Base-by-base conservation (phyloP, 2,888 invertebrate genomes). In the Agrenia bidenticulata region DNA sequence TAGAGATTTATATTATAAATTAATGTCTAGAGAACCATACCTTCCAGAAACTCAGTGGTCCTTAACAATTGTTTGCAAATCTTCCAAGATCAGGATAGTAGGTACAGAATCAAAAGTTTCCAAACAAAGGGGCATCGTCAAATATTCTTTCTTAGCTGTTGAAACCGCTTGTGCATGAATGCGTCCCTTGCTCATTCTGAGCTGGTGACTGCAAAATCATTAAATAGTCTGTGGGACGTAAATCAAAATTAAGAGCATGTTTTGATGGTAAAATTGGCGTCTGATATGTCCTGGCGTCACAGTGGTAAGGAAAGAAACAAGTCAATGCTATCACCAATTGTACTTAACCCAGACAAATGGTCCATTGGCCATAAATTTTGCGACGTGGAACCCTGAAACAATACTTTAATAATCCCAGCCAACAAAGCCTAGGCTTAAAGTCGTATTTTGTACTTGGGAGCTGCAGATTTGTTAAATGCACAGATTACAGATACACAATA, bases 231-330 rank as follows among this genome's bases (percentile, higher is more conserved):
- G 58, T 53, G 32, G 50, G 37, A 55, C 64, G 61, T 64, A 64
- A 60, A 60, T 64, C 64, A 64, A 64, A 64, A 64, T 64, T 60
- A 60, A 61, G 64, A 61, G 58, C 45, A 27, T 49, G 27, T 64
- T 64, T 53, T 60, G 61, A 59, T 60, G 61, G 64, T 42, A 64
- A 62, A 64, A 55, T 64, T 61, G 60, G 64, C 60, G 58, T 58
- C 58, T 19, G n/a, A 58, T 32, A 32, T 58, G 42, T 57, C 55
- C 64, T 53, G 64, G 64, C 58, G 64, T 64, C 64, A 59, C 59
- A 59, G 51, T 51, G 61, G 24, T 37, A 50, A 50, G 15, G 15
- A n/a, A 45, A 15, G 45, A 32, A 32, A 32, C 4, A 32, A 32
- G 32, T 32, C 45, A 45, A 45, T 45, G 45, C 51, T 51, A 24